These are phyloP conservation scores for Sebastes vulpes DNA, from an alignment of 2,797 vertebrate species.

Conservation along the genomic window DNA sequence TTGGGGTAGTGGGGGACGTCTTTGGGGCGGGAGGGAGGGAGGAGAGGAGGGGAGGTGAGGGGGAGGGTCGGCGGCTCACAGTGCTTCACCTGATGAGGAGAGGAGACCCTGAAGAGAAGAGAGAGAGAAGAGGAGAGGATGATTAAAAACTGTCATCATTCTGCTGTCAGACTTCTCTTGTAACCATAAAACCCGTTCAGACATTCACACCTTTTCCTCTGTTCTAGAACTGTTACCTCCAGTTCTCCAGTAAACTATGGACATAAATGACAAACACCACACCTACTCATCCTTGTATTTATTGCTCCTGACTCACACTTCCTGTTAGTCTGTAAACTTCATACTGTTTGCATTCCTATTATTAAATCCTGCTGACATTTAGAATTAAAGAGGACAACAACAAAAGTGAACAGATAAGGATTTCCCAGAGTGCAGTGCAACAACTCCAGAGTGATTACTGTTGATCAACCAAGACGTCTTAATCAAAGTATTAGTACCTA, in stretches of 20 bases:
- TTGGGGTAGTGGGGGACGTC: slow-evolving; percentile 17
- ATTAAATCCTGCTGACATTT: background rate
- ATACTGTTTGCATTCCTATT: background rate
- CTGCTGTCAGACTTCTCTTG: background rate
- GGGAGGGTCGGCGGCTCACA: slow-evolving; percentile 36
- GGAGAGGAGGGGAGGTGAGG: slow-evolving; percentile 2
- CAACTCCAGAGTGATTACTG: background rate
- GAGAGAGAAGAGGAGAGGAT: slow-evolving; percentile 26
- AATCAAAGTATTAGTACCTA: background rate
- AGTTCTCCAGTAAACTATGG: slow-evolving; percentile 8
- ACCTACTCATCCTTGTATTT: slow-evolving; percentile 10
- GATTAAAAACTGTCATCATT: background rate
- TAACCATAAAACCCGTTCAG: background rate
- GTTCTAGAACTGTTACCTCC: background rate
- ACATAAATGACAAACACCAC: background rate
- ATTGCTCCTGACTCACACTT: slow-evolving; percentile 1
- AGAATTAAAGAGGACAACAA: background rate
- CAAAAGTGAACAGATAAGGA: background rate
- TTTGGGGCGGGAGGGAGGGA: slow-evolving; percentile 4
- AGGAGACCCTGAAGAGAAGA: slow-evolving; percentile 68
- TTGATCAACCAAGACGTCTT: background rate
- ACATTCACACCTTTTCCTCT: background rate
- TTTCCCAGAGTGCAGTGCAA: background rate
- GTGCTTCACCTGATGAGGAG: slow-evolving; percentile 71
- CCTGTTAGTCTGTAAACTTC: background rate